Evolutionary conservation across 2,113 vertebrate species (phyloP), one percentile per base, ranked within the genome.

Genomic region (Phodopus roborovskii): DNA sequence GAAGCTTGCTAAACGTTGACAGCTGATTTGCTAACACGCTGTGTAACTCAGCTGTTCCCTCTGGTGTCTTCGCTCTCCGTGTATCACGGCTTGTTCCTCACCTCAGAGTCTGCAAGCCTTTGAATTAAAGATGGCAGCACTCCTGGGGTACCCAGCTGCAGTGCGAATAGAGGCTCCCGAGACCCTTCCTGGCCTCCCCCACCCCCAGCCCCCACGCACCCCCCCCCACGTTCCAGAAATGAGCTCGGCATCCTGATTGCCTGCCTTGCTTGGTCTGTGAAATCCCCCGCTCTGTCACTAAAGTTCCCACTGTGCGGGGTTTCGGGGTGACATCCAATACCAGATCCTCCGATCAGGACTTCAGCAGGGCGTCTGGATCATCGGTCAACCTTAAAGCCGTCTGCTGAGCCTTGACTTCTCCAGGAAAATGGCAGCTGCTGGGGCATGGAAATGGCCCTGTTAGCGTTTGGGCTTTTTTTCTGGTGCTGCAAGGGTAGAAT

Each of bases 391-490:
- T 60, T 64, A 42, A 0, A 7, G 20, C 20, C 42, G 36, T 93
- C 95, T 84, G 87, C 90, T 20, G 64, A 77, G 87, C 26, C 66
- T 91, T 39, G 6, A 56, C 3, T 74, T 93, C 87, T 91, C 48
- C n/a, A 73, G 90, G 64, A 92, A 90, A 60, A 83, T n/a, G 81
- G 28, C 77, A 71, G 66, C 39, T 64, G 50, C 28, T 45, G 28
- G 88, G 58, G 90, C 92, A 28, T 56, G 71, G 96, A 94, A 70
- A 87, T 78, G 11, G 33, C 56, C 77, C 92, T 60, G 73, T 88
- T 92, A 96, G 92, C 90, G 79, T 97, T 88, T 88, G 87, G 79
- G 53, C 36, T 84, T 97, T 50, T 97, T 50, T n/a, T 10, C 90
- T 79, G 16, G 15, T 53, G 48, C 93, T 45, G 13, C 60, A 33